phyloP scores from a whole-genome alignment of 2,797 vertebrate genomes.

The Cirrhinus mrigala region DNA sequence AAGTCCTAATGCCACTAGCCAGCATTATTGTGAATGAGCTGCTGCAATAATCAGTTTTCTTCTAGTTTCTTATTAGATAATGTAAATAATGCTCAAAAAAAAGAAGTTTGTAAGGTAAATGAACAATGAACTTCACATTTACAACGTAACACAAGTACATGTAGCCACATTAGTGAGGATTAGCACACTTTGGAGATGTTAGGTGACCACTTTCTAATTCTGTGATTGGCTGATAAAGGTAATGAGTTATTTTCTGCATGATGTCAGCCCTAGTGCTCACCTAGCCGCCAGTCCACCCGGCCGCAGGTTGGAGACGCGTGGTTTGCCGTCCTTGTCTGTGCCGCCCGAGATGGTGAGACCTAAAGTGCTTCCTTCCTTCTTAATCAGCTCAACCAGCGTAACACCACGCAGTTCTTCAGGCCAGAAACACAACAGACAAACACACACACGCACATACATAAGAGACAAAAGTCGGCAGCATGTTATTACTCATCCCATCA shows the following conservation, averaged over 20 bases:
- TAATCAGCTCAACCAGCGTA: conserved; percentile 94
- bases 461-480: conserved; percentile 29
- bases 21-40: no score
- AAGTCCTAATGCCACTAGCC: neutral
- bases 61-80: neutral
- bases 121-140: neutral
- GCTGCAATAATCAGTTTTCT: neutral
- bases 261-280: conserved; percentile 71
- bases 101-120: neutral
- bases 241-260: neutral
- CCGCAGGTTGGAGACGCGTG: conserved; percentile 93
- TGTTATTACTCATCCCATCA: neutral
- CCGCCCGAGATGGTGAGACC: conserved; percentile 97
- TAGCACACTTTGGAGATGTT: neutral
- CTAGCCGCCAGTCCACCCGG: conserved; percentile 94
- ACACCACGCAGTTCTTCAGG: conserved; percentile 95
- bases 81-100: neutral
- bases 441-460: conserved; percentile 55
- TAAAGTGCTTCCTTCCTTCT: conserved; percentile 95
- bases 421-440: conserved; percentile 65
- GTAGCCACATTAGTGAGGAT: neutral
- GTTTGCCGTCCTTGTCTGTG: conserved; percentile 96
- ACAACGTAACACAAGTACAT: fast-evolving
- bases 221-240: conserved; percentile 20
- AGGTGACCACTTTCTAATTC: conserved; percentile 15